Evolutionary conservation across 2,797 vertebrate species (phyloP).

Genomic region (Enteromius treurensis): DNA sequence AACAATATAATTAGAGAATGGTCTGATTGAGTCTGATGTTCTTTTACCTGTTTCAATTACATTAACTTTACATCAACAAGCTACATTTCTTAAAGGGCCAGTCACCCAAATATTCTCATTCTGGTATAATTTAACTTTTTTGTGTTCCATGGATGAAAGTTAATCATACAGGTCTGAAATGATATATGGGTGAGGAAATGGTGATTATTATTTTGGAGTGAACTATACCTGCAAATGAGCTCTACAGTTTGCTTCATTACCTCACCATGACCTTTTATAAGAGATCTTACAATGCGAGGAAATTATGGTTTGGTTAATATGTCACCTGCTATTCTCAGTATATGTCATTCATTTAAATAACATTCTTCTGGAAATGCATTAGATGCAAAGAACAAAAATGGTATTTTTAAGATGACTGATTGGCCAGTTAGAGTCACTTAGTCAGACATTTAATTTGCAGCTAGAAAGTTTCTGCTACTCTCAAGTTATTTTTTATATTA

Average conservation of each 20-base stretch:
- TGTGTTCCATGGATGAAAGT: neutral
- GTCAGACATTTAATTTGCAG: neutral
- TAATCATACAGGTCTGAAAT: neutral
- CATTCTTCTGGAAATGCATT: neutral
- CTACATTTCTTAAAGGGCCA: neutral
- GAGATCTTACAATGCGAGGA: neutral
- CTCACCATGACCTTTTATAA: neutral
- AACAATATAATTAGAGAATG: conserved; percentile 6
- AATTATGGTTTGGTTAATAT: neutral
- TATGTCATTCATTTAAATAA: neutral
- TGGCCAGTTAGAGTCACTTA: neutral
- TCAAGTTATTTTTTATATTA: neutral
- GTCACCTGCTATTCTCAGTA: neutral
- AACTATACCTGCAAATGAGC: neutral
- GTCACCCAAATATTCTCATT: neutral
- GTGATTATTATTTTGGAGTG: neutral
- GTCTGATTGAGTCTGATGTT: neutral
- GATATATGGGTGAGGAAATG: neutral
- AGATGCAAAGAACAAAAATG: neutral
- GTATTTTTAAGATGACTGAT: neutral
- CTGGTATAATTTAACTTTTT: too few relatives aligned
- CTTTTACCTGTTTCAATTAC: neutral
- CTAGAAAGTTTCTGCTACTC: neutral
- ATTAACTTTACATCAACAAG: neutral
- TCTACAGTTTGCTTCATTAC: conserved; percentile 3